Base-by-base conservation (phyloP, 2,888 invertebrate species). In the Drosophila infuscata region DNA sequence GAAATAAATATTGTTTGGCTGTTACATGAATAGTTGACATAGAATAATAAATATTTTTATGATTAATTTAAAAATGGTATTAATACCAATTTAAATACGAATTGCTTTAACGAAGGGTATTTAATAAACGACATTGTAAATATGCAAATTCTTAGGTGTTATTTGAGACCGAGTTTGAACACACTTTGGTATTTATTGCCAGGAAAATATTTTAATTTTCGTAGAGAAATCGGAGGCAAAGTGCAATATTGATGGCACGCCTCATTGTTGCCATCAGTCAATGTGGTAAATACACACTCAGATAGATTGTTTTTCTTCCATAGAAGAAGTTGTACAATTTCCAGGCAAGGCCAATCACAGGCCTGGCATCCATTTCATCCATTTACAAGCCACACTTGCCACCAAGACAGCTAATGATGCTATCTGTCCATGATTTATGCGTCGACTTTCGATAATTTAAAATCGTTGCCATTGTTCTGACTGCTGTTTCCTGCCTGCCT, bases 371-470 rank as follows among this genome's bases (percentile, higher is more conserved):
- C 41, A 20, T 29, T 54, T 38, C 59, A 51, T 43, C 33, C 51
- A 51, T 35, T 41, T 52, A 48, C 48, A 49, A 60, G 29, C 9
- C 12, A 49, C 56, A 53, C 56, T 59, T 70, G 36, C 6, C 3
- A 32, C 46, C 25, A 35, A 20, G 72, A 61, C 72, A 33, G 65
- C 63, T 66, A 83, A 60, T 69, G 82, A 87, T 87, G 76, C 51
- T 84, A 79, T 81, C 78, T 76, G 64, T 49, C 43, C 48, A 73
- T 77, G 88, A 84, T 87, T 87, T 82, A 85, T 84, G 75, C 59
- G 32, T 29, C 48, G 75, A 61, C 69, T 68, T 71, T 71, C 62
- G 67, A 87, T 74, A 70, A 70, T 85, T 85, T 89, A 64, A 81
- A 76, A 60, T 69, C 66, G 43, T 59, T 65, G 63, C 32, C 51